Conservation (phyloP, 2,797 vertebrate species). For the Anas capensis region DNA sequence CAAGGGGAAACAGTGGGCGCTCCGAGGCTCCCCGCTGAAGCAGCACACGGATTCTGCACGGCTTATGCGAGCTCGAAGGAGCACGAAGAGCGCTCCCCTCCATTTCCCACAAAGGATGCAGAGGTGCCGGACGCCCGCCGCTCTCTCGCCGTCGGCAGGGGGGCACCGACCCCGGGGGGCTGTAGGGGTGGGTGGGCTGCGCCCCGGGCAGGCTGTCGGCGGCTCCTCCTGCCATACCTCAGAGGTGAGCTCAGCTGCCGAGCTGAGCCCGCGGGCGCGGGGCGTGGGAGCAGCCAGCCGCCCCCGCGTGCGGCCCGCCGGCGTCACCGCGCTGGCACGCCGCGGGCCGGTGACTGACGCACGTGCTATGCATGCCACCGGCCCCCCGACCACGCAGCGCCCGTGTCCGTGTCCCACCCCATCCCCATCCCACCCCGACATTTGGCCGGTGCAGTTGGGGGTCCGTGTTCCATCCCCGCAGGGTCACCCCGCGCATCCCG, state of each 20-base stretch:
- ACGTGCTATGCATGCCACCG: slow-evolving; percentile 54
- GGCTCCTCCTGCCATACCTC: too few species aligned
- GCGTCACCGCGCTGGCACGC: slow-evolving; percentile 52
- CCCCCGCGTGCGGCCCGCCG: too few species aligned
- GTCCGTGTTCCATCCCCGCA: fast-evolving
- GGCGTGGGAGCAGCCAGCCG: too few species aligned
- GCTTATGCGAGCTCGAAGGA: not conserved
- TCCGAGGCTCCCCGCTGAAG: not conserved
- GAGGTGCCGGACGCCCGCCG: not conserved
- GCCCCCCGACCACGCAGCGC: not conserved
- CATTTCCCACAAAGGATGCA: not conserved
- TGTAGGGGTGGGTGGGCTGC: too few species aligned
- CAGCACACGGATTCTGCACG: not conserved
- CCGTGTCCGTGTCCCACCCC: not conserved
- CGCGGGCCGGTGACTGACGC: slow-evolving; percentile 24
- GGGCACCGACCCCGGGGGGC: not conserved
- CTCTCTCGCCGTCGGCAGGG: not conserved
- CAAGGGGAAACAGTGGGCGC: not conserved
- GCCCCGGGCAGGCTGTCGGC: too few species aligned
- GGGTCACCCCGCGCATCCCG: not conserved
- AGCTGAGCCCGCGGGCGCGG: too few species aligned
- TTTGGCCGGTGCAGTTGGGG: not conserved
- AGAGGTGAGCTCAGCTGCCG: too few species aligned
- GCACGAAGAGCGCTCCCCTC: not conserved
- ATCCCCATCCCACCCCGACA: not conserved